phyloP scores from a whole-genome alignment of 2,888 invertebrate species.

The Drosophila mercatorum region DNA sequence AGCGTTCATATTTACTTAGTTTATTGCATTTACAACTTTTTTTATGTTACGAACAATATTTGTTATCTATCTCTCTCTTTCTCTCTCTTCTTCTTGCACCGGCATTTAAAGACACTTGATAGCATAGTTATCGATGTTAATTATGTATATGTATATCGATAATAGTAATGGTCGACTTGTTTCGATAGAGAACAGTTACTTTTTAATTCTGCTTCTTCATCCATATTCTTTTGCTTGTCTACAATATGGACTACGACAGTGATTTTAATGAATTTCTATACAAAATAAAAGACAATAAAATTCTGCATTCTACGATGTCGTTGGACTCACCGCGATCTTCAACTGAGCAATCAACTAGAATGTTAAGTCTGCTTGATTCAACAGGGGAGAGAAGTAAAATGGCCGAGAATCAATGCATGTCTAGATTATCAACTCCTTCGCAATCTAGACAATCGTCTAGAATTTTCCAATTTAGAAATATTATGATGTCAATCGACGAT shows the following conservation, averaged over 20 bases:
- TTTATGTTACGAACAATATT: constrained; percentile 11
- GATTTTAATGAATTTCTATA: constrained; percentile 5
- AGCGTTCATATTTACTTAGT: constrained; percentile 54
- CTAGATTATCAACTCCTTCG: neutral
- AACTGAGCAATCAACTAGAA: neutral
- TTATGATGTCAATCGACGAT: neutral
- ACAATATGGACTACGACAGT: constrained; percentile 1
- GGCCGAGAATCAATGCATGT: neutral
- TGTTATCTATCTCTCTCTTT: constrained; percentile 53
- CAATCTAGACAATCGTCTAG: neutral
- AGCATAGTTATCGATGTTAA: constrained; percentile 13
- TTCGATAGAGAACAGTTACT: constrained; percentile 29
- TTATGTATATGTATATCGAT: constrained; percentile 7
- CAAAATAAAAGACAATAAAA: constrained; percentile 3
- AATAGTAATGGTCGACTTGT: neutral
- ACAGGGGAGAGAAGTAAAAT: neutral
- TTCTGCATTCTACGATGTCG: constrained; percentile 24
- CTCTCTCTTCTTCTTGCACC: constrained; percentile 51
- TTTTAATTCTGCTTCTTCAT: constrained; percentile 3
- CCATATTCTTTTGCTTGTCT: neutral
- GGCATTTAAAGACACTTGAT: constrained; percentile 45
- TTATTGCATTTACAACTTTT: constrained; percentile 1
- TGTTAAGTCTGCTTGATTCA: neutral
- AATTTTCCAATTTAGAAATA: neutral
- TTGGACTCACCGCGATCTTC: neutral